Evolutionary conservation across 1,140 invertebrate genomes (phyloP).

Genomic region (Drosophila persimilis): DNA sequence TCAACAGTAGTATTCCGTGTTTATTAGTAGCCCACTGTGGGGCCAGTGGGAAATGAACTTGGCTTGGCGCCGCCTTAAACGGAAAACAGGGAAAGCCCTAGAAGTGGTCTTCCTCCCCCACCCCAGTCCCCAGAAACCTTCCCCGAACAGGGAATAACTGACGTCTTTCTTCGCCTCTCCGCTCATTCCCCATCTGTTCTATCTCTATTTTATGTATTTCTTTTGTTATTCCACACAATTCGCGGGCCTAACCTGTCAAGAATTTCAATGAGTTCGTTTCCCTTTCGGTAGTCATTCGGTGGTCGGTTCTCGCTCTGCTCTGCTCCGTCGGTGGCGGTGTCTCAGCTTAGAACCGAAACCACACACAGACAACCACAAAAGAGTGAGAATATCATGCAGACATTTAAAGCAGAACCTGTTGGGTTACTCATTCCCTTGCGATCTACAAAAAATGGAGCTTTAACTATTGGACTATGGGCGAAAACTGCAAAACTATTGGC

Average conservation of each 20-base stretch:
- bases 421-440: slow-evolving; percentile 51
- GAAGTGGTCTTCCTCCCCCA: neutral
- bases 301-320: slow-evolving; percentile 6
- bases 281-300: slow-evolving; percentile 66
- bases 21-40: slow-evolving; percentile 37
- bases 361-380: slow-evolving; percentile 20
- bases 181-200: neutral
- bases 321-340: neutral
- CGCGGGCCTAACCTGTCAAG: slow-evolving; percentile 63
- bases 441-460: slow-evolving; percentile 12
- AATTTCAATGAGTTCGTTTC: slow-evolving; percentile 81
- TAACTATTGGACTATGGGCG: slow-evolving; percentile 1
- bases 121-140: neutral
- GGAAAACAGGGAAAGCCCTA: slow-evolving; percentile 36
- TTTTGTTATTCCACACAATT: slow-evolving; percentile 70
- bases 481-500: neutral
- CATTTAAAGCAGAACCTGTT: slow-evolving; percentile 53
- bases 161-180: slow-evolving; percentile 6
- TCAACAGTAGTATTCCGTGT: slow-evolving; percentile 9
- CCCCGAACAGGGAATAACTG: slow-evolving; percentile 19
- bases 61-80: slow-evolving; percentile 33
- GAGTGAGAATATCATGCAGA: slow-evolving; percentile 12
- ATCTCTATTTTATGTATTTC: slow-evolving; percentile 43
- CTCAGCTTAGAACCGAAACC: slow-evolving; percentile 24
- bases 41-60: slow-evolving; percentile 30